Evolutionary conservation across 2,113 vertebrate genomes (phyloP), one percentile per base, ranked within the genome.

Genomic region (Albula goreensis): DNA sequence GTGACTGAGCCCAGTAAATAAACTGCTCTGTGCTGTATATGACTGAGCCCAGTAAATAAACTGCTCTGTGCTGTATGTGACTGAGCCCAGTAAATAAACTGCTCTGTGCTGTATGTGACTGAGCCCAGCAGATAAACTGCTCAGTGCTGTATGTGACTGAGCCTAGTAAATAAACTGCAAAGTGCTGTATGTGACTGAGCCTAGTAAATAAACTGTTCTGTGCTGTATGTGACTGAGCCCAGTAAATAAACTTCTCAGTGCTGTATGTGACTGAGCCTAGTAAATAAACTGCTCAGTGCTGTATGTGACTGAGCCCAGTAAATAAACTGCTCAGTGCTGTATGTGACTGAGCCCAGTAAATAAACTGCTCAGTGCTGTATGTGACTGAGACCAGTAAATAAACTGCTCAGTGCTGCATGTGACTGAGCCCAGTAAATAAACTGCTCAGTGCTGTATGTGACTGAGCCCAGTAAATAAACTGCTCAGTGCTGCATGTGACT

Each of bases 1-100:
- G 77, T 87, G 83, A 80, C 83, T 81, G 48, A 79, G 19, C 63
- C 81, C 6, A 57, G 70, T 10, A 81, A 84, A 84, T 50, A 70
- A 8, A 7, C 63, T 84, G 31, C 22, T 60, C 60, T 19, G 60
- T 66, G 31, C 31, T 41, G 31, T 41, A 41, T 41, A 1, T 41
- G 31, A 41, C 31, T 41, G 31, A 41, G 31, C 31, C 31, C 31
- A 41, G 31, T 41, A 41, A 41, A 41, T n/a, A n/a, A n/a, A n/a
- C n/a, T n/a, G n/a, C n/a, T 41, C 31, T 41, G 31, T 1, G 60
- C 57, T 87, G 78, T 49, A 25, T n/a, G 77, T 87, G 83, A 80
- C 83, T 81, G 48, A 79, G 19, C 63, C 81, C 6, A 57, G 70
- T 10, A 81, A 84, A 84, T 50, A 70, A 8, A 7, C 63, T 84